These are phyloP conservation scores for Antigone vipio DNA, from an alignment of 2,113 vertebrate species.

Conservation along the genomic window DNA sequence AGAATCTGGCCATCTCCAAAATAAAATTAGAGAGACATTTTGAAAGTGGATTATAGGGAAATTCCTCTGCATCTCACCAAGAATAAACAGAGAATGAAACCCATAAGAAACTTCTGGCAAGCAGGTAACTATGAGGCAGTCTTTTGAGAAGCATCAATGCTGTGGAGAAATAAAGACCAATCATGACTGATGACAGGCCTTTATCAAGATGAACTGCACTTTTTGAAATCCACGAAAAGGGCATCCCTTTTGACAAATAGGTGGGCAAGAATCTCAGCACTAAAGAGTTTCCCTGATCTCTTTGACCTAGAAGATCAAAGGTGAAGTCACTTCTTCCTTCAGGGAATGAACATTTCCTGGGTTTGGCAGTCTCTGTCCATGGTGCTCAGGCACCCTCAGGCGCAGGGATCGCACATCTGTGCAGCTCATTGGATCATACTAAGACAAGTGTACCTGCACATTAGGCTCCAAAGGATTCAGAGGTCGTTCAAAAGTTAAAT, in stretches of 20 bases:
- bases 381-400: neutral
- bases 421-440: accelerated
- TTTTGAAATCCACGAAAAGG: neutral
- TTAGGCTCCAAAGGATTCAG: neutral
- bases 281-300: neutral
- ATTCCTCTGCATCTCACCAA: neutral
- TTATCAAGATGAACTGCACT: neutral
- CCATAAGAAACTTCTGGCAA: neutral
- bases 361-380: slow-evolving; percentile 28
- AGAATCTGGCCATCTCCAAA: neutral
- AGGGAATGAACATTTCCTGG: neutral
- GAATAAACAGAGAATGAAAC: neutral
- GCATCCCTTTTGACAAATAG: neutral
- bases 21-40: neutral
- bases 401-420: accelerated
- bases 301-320: neutral
- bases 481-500: neutral
- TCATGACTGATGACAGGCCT: neutral
- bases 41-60: neutral
- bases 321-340: neutral
- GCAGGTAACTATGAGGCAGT: neutral
- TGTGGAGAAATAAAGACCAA: neutral
- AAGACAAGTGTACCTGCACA: neutral
- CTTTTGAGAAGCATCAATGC: neutral
- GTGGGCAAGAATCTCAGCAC: neutral